A percentile compares a stretch with the other conserved stretches of the same genome.
Evolutionary conservation across 2,797 vertebrate genomes (phyloP).

Genomic region (Acanthis flammea): DNA sequence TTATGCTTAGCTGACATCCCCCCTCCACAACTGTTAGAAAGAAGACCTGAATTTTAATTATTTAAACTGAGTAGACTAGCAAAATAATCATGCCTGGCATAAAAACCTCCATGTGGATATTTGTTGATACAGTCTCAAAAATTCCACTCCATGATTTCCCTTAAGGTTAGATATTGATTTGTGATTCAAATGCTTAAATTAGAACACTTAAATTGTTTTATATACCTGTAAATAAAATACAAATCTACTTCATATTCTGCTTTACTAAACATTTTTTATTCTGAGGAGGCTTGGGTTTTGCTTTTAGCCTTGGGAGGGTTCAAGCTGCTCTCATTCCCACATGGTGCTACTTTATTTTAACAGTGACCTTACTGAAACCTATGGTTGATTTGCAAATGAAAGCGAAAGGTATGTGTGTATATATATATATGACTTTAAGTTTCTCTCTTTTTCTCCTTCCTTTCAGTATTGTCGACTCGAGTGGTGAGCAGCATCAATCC

Average conservation of each 20-base stretch:
- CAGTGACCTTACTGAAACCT: neutral
- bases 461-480: rapidly evolving
- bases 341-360: neutral
- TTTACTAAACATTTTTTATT: rapidly evolving
- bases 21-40: rapidly evolving
- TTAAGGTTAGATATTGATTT: neutral
- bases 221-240: neutral
- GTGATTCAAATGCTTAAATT: neutral
- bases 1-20: neutral
- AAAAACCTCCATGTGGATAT: neutral
- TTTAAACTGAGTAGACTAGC: neutral
- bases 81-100: neutral
- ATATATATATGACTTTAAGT: neutral
- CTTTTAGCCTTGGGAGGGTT: neutral
- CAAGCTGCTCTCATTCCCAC: neutral
- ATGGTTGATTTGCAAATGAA: neutral
- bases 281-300: neutral
- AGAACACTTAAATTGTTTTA: neutral
- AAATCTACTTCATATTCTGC: neutral
- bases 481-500: neutral
- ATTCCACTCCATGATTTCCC: neutral
- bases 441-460: rapidly evolving
- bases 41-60: neutral
- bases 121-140: neutral
- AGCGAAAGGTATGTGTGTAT: neutral